Evolutionary conservation across 2,888 invertebrate species (phyloP), one percentile per base, ranked within the genome.

Genomic region (Steinernema hermaphroditum): DNA sequence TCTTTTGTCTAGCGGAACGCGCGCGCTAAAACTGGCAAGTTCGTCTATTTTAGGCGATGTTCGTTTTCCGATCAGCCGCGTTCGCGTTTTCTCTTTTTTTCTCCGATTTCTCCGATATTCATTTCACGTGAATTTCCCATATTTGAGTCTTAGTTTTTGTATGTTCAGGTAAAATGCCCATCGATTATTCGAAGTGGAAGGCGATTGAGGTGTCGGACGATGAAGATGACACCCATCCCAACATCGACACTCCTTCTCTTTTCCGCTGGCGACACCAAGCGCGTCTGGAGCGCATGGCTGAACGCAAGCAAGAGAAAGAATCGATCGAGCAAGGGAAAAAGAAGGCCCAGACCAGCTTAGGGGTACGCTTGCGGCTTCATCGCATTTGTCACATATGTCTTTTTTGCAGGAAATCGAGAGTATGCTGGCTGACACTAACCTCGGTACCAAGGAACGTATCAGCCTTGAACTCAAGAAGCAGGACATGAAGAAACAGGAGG

Each of bases 161-260:
- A n/a, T n/a, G n/a, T 70, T 57, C 46, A 69, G 76, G 32, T 37
- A 37, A 8, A 29, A 86, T 86, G 86, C 86, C 86, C 24, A 84
- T 96, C 70, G 96, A 97, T 89, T 97, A 97, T 89, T 96, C 95
- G 89, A 95, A 94, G 88, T 97, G 97, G 97, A 95, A 96, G 88
- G 79, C 79, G 49, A 86, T 86, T 72, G 86, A 86, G 72, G 93
- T 98, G 86, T 98, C 97, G 29, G 98, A 99, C 88, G 98, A 98
- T 90, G 98, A 98, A 90, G 98, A 98, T 89, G 98, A 98, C 89
- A 98, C 98, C 44, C 98, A 99, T 88, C 96, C 98, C 86, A 98
- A 98, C 88, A 98, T 96, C 49, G 98, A 99, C 88, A 99, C 96
- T 41, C 95, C 96, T 2, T 96, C 96, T n/a, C 88, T 99, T 77